Conservation (phyloP, 2,113 vertebrate species). For the Amblyornis subalaris region DNA sequence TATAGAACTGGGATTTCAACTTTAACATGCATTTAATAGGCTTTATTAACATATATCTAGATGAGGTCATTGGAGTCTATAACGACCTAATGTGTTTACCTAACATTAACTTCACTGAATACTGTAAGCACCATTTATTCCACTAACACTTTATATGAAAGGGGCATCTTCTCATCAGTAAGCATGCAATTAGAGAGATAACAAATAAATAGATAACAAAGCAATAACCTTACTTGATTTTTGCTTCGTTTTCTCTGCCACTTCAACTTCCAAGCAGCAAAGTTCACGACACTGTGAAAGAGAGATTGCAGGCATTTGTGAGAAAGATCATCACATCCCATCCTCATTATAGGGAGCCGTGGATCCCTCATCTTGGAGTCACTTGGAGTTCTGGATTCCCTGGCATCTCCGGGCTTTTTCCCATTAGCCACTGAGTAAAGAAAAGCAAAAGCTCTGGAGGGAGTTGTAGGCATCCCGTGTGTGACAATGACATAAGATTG, state of each 20-base stretch:
- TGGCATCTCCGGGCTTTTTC: background rate
- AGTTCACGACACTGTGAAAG: constrained; percentile 71
- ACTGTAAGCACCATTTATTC: background rate
- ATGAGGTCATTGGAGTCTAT: background rate
- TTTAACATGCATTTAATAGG: background rate
- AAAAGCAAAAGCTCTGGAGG: background rate
- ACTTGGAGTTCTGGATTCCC: background rate
- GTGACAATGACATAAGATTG: accelerated
- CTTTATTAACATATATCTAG: background rate
- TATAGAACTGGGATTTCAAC: background rate
- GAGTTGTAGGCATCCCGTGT: background rate
- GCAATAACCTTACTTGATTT: constrained; percentile 54
- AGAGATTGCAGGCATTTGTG: background rate
- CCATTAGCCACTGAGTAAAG: background rate
- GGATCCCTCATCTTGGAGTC: background rate
- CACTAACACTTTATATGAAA: background rate
- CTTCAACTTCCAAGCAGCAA: constrained; percentile 71
- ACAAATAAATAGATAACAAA: background rate
- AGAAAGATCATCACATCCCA: background rate
- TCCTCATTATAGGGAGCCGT: accelerated
- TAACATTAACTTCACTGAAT: background rate
- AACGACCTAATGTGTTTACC: background rate
- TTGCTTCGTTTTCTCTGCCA: constrained; percentile 50
- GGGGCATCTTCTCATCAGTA: background rate
- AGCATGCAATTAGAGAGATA: background rate